phyloP scores from a whole-genome alignment of 2,113 vertebrate species.

The Cyphomyrus plagiostoma region DNA sequence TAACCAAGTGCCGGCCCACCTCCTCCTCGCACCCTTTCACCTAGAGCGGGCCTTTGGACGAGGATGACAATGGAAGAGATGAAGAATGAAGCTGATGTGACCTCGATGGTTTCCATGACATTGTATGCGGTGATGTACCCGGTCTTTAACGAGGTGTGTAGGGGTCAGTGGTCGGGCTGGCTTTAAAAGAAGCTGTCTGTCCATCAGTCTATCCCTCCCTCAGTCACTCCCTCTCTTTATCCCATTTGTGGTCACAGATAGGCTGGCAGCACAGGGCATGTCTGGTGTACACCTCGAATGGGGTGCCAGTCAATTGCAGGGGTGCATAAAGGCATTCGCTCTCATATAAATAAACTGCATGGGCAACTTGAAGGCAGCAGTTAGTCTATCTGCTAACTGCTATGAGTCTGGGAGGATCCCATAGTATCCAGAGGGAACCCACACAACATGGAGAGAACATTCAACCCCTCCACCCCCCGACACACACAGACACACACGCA shows the following conservation, averaged over 20 bases:
- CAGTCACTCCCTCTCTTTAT: neutral
- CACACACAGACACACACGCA: neutral
- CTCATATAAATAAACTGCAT: neutral
- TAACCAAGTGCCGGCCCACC: constrained; percentile 67
- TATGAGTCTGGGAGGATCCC: neutral
- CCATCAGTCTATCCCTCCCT: neutral
- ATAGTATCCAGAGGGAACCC: neutral
- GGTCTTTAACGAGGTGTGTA: constrained; percentile 85
- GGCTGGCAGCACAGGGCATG: neutral
- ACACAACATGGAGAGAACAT: neutral
- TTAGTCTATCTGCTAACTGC: neutral
- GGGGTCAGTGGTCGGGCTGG: constrained; percentile 1
- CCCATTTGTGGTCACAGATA: neutral
- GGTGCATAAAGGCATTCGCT: neutral
- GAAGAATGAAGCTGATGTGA: constrained; percentile 89
- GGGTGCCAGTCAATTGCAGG: neutral
- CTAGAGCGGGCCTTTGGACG: constrained; percentile 76
- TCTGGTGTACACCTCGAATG: neutral
- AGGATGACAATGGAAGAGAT: constrained; percentile 96
- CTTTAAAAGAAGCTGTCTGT: neutral
- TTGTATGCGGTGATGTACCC: constrained; percentile 91
- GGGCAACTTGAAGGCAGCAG: neutral
- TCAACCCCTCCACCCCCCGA: neutral
- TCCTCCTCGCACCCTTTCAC: constrained; percentile 64
- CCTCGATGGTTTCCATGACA: constrained; percentile 87